Base-by-base conservation (phyloP, 2,888 invertebrate genomes). In the Cryptops parisi region DNA sequence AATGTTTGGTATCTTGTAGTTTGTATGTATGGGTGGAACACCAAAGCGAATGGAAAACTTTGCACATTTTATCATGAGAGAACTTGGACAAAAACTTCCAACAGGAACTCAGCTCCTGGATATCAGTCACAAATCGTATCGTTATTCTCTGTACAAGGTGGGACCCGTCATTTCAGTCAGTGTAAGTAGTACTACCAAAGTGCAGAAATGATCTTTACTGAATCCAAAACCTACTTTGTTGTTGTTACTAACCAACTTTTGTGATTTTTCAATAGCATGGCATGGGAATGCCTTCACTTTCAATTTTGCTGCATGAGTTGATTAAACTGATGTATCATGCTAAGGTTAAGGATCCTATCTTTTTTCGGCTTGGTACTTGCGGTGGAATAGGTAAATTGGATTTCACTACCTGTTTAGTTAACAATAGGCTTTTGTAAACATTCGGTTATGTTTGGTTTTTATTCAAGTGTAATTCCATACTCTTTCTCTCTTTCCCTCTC, bases 291-390 rank as follows among this genome's bases (percentile, higher is more conserved):
- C 93, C 97, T 3, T 97, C 97, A 0, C 81, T 96, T 53, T 88
- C 90, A 50, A 94, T 98, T 61, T 76, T 97, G 52, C 78, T 98
- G 55, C 91, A 96, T 68, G 97, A 98, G 74, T 76, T 93, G 58
- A 89, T 96, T 66, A 98, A 98, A 72, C 74, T 98, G 62, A 86
- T 98, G 83, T 84, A 86, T 70, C 88, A 91, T 68, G 91, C 97
- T 40, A 82, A 79, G 66, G 84, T 80, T 58, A 78, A 77, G 57
- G 88, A 90, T 68, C 91, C 94, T 0, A 76, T 89, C 54, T 91
- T 96, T 76, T 84, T 96, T 72, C 78, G 97, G 59, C 83, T 97
- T 64, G 83, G 83, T 1, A 97, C 96, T 0, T 91, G 91, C 64
- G 96, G 96, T 9, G 94, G 94, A 39, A 76, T 96, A 59, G 93